phyloP scores from a whole-genome alignment of 2,888 invertebrate genomes.

The Melanchra persicariae region DNA sequence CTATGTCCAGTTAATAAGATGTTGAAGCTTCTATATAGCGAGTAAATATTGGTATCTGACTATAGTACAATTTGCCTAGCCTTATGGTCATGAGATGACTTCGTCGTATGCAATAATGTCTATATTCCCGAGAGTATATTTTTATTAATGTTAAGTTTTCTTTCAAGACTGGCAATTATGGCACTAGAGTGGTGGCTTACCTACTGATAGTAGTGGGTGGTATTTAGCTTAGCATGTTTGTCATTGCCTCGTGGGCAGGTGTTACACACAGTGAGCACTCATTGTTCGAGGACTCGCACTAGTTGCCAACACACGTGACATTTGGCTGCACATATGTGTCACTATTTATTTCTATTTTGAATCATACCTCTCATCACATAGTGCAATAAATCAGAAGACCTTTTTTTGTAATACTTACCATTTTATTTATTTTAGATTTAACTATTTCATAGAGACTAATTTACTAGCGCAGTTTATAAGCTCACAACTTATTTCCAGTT shows the following conservation, averaged over 20 bases:
- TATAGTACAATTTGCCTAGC: conserved; percentile 87
- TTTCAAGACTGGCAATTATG: conserved; percentile 78
- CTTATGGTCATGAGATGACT: conserved; percentile 81
- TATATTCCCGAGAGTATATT: conserved; percentile 62
- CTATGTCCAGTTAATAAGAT: conserved; percentile 75
- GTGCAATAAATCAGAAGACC: conserved; percentile 57
- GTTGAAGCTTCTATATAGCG: conserved; percentile 72
- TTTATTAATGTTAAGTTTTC: conserved; percentile 75
- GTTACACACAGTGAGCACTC: conserved; percentile 78
- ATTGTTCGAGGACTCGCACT: conserved; percentile 77
- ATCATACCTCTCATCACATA: conserved; percentile 54
- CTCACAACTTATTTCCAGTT: conserved; percentile 53
- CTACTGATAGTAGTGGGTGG: conserved; percentile 68
- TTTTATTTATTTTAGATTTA: conserved; percentile 58
- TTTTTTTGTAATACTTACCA: conserved; percentile 60
- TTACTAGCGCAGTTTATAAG: conserved; percentile 36
- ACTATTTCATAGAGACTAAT: conserved; percentile 40
- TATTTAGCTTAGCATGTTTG: conserved; percentile 77
- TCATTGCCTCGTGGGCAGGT: conserved; percentile 76
- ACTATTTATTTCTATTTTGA: conserved; percentile 72
- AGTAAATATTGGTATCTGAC: conserved; percentile 70
- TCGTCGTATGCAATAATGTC: conserved; percentile 62
- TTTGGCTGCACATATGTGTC: conserved; percentile 84
- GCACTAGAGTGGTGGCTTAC: conserved; percentile 72
- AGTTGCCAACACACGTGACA: conserved; percentile 81